A percentile compares a stretch with the other conserved stretches of the same genome.
Evolutionary conservation across 2,113 vertebrate genomes (phyloP).

Genomic region (Sinocyclocheilus maitianheensis): DNA sequence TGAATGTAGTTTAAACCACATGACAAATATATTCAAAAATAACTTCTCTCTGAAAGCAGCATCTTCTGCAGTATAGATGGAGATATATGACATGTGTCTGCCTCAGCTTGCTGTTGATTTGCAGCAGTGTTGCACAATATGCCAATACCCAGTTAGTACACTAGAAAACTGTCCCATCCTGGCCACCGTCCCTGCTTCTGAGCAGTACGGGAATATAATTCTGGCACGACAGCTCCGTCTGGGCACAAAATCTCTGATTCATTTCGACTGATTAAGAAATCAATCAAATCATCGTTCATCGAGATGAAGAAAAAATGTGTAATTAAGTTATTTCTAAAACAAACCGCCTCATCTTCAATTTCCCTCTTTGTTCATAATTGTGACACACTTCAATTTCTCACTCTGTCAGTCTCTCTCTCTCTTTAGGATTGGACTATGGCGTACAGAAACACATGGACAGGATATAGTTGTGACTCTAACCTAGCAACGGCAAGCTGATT

Average conservation of each 20-base stretch:
- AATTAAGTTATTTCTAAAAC: slow-evolving; percentile 7
- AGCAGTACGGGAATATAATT: background rate
- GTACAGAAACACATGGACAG: slow-evolving; percentile 52
- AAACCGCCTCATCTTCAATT: slow-evolving; percentile 13
- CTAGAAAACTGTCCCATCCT: background rate
- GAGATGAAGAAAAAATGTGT: background rate
- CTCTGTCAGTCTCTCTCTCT: slow-evolving; percentile 21
- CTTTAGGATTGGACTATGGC: slow-evolving; percentile 53
- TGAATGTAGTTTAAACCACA: background rate
- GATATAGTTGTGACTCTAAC: slow-evolving; percentile 57
- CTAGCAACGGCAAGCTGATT: slow-evolving; percentile 62
- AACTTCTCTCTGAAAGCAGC: background rate
- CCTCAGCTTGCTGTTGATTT: background rate
- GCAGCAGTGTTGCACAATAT: background rate
- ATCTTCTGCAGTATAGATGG: background rate
- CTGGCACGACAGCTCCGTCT: background rate
- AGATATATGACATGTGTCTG: background rate
- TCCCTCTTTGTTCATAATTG: slow-evolving; percentile 16
- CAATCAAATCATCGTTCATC: slow-evolving; percentile 33
- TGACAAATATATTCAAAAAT: background rate
- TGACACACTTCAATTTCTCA: slow-evolving; percentile 30
- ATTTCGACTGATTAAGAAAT: slow-evolving; percentile 31
- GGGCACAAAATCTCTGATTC: slow-evolving; percentile 23
- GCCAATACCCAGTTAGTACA: background rate
- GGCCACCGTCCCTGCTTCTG: background rate